phyloP scores from a whole-genome alignment of 2,113 vertebrate genomes.

The Chloropsis cyanopogon region DNA sequence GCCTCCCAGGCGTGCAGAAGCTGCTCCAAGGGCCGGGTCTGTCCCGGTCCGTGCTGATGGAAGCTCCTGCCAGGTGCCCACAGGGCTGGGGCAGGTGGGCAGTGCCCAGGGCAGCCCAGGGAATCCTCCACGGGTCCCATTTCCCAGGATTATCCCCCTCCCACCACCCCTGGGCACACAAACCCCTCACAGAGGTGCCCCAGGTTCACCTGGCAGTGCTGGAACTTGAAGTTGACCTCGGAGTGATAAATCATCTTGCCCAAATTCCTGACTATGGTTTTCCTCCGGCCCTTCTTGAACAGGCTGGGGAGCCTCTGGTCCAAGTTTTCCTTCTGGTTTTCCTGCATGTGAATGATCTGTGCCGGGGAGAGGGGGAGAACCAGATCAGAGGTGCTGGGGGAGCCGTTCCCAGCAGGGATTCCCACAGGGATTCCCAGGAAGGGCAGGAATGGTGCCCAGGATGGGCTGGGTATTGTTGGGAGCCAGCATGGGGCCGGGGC shows the following conservation, averaged over 20 bases:
- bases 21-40: background rate
- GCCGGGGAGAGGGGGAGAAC: background rate
- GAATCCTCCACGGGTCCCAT: background rate
- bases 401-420: background rate
- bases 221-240: slow-evolving; percentile 90
- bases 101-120: background rate
- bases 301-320: slow-evolving; percentile 78
- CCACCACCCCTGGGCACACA: rapidly evolving
- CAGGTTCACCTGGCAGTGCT: slow-evolving; percentile 86
- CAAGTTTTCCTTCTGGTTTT: slow-evolving; percentile 78
- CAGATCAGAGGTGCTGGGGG: background rate
- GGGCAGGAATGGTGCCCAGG: background rate
- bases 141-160: background rate
- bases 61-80: background rate
- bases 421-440: background rate
- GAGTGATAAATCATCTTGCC: slow-evolving; percentile 90
- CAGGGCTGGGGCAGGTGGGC: background rate
- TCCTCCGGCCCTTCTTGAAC: slow-evolving; percentile 71
- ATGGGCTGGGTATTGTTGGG: background rate
- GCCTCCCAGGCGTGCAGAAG: background rate
- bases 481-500: background rate
- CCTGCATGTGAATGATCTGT: slow-evolving; percentile 53
- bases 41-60: rapidly evolving
- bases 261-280: slow-evolving; percentile 80
- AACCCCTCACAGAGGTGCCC: background rate